Evolutionary conservation across 2,113 vertebrate genomes (phyloP).

Genomic region (Procavia capensis): DNA sequence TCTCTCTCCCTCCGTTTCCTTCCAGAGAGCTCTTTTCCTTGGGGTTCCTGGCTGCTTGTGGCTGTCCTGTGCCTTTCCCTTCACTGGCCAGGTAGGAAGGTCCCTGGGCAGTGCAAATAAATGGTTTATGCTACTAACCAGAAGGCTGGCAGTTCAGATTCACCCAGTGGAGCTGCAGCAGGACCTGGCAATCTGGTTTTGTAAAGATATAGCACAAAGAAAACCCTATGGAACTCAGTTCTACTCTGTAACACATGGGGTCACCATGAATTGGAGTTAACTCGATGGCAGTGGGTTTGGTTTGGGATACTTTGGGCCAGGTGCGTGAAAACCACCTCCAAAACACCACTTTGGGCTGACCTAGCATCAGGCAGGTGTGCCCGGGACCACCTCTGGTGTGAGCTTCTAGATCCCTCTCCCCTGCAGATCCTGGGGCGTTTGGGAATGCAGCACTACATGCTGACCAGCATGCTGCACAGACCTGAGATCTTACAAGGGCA

Average conservation of each 20-base stretch:
- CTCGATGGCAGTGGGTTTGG: neutral
- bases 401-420: rapidly evolving
- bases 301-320: neutral
- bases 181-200: neutral
- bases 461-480: rapidly evolving
- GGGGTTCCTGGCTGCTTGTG: neutral
- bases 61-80: neutral
- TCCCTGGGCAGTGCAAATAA: neutral
- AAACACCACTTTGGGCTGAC: no score
- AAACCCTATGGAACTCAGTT: neutral
- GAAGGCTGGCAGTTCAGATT: neutral
- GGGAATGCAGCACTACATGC: rapidly evolving
- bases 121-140: neutral
- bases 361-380: neutral
- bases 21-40: neutral
- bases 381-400: rapidly evolving
- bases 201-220: neutral
- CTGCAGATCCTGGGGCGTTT: rapidly evolving
- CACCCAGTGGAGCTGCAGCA: neutral
- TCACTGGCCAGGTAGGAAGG: neutral
- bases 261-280: neutral
- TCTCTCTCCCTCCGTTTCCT: neutral
- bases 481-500: neutral
- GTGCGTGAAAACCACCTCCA: neutral
- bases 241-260: neutral